Conservation (phyloP, 2,888 invertebrate species). For the Pyrrhia umbra region DNA sequence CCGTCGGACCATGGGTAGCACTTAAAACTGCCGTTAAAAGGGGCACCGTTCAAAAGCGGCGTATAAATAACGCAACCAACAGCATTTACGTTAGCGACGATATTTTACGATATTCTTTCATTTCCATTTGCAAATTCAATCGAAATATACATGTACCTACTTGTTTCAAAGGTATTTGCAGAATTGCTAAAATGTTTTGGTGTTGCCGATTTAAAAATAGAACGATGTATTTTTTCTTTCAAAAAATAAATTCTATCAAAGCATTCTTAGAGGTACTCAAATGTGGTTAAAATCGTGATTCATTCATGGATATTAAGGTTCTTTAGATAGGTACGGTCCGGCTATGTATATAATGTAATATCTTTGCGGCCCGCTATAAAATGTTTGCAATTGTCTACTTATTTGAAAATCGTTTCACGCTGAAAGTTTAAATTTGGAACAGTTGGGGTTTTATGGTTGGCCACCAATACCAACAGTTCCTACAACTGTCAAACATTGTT, state of each 20-base stretch:
- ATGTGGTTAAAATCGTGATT: too few relatives aligned
- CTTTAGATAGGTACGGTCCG: too few relatives aligned
- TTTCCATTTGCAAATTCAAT: conserved; percentile 65
- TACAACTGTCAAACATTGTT: too few relatives aligned
- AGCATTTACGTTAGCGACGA: conserved; percentile 82
- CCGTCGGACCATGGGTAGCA: conserved; percentile 74
- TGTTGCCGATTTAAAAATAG: conserved; percentile 5
- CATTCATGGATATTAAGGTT: neutral
- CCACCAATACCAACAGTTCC: too few relatives aligned
- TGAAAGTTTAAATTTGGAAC: neutral
- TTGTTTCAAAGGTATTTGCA: conserved; percentile 26
- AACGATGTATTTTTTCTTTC: neutral
- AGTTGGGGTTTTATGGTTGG: too few relatives aligned
- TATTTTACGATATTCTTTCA: conserved; percentile 85
- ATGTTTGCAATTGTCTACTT: too few relatives aligned
- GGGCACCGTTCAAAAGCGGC: conserved; percentile 83
- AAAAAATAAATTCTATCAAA: neutral
- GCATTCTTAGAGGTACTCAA: too few relatives aligned
- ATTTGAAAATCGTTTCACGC: neutral
- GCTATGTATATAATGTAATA: too few relatives aligned
- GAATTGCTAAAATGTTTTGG: conserved; percentile 4
- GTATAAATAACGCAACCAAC: conserved; percentile 85
- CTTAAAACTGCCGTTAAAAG: conserved; percentile 88
- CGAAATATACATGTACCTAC: conserved; percentile 37
- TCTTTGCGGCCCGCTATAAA: too few relatives aligned